Evolutionary conservation across 2,113 vertebrate species (phyloP).

Genomic region (Callipepla squamata): DNA sequence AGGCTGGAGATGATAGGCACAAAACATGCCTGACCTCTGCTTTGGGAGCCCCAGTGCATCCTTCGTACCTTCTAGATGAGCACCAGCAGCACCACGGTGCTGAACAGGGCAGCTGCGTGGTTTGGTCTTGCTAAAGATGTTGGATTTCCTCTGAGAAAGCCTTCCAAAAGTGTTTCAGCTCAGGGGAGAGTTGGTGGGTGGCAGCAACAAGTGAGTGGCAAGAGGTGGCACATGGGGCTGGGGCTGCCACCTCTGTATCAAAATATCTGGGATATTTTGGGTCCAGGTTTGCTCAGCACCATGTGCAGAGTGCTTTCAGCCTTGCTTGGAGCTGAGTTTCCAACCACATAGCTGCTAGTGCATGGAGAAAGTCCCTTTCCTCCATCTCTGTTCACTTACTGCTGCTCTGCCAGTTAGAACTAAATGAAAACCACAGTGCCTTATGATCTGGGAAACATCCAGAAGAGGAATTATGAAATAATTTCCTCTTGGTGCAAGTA

Average conservation of each 20-base stretch:
- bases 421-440: background rate
- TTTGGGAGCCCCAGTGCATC: background rate
- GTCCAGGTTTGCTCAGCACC: background rate
- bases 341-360: background rate
- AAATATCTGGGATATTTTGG: background rate
- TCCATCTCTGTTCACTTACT: background rate
- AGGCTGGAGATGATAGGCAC: background rate
- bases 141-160: background rate
- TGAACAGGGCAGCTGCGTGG: background rate
- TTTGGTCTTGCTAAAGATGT: background rate
- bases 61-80: background rate
- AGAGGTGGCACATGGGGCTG: background rate
- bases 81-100: background rate
- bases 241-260: accelerated
- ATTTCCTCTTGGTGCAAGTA: conserved; percentile 31
- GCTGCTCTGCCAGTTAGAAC: background rate
- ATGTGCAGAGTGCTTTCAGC: accelerated
- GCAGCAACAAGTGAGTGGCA: background rate
- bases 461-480: conserved; percentile 8
- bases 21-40: background rate
- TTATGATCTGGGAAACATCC: conserved; percentile 14
- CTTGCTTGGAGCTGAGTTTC: background rate
- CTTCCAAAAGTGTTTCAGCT: background rate
- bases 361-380: accelerated
- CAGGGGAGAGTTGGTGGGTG: accelerated